Evolutionary conservation across 2,113 vertebrate species (phyloP), one percentile per base, ranked within the genome.

Genomic region (Alligator mississippiensis): DNA sequence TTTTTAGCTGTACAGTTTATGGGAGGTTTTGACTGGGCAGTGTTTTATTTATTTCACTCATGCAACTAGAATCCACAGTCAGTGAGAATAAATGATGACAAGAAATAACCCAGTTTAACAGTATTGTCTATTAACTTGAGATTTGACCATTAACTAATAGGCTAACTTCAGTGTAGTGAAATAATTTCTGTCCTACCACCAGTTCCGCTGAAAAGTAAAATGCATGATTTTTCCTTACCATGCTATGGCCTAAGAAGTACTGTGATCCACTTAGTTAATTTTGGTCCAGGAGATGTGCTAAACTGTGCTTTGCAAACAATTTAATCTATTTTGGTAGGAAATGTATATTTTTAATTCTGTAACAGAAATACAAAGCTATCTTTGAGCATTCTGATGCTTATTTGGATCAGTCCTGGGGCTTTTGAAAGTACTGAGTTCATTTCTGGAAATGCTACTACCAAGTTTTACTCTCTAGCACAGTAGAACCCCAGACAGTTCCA

Each of bases 1-100:
- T 64, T 93, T 92, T 94, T 90, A 90, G 85, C 94, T 91, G 64
- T 78, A 16, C 11, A 84, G 22, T 89, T 47, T 78, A 64, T 74
- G 88, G 19, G 83, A 80, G 54, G 77, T 15, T 66, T 90, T 88
- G 61, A 68, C 28, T 70, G 21, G 63, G 2, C 66, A 54, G 75
- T 55, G 82, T 77, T 77, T 94, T 87, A 64, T 81, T 96, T 88
- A 38, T 85, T 77, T 80, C 62, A 61, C 70, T 57, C 59, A 64
- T 54, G 80, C 47, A 72, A 28, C 62, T 11, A 75, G n/a, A 92
- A 86, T 68, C 80, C 84, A 84, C 21, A 17, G 24, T 87, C 72
- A 82, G 2, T 78, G 38, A 76, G 66, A 76, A 63, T 12, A 79
- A 66, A 86, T 30, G 58, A 25, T 78, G 64, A n/a, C 87, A 93